These are phyloP conservation scores for Philaethria dido DNA, from an alignment of 2,888 invertebrate species.

Conservation along the genomic window DNA sequence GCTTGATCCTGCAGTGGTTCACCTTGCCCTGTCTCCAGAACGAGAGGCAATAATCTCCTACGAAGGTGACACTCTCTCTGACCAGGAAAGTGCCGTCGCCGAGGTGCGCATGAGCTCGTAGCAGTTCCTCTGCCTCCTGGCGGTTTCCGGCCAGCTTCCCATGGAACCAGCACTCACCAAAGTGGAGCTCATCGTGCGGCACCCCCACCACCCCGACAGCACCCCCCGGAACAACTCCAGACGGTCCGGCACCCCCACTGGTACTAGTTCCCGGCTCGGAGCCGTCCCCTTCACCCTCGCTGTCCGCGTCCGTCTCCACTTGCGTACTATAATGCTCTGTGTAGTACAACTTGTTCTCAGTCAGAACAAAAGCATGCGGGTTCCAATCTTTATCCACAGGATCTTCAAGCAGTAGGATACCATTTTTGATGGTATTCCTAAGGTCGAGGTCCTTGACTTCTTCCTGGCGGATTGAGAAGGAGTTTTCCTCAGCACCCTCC, in stretches of 20 bases:
- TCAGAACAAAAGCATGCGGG: slow-evolving; percentile 96
- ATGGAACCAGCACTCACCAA: slow-evolving; percentile 97
- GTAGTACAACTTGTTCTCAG: slow-evolving; percentile 94
- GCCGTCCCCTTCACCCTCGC: slow-evolving; percentile 84
- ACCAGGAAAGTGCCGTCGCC: slow-evolving; percentile 97
- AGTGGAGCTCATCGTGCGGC: slow-evolving; percentile 94
- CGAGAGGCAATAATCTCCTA: slow-evolving; percentile 97
- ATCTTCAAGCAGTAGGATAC: slow-evolving; percentile 94
- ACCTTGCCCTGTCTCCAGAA: slow-evolving; percentile 96
- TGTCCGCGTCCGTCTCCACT: slow-evolving; percentile 82
- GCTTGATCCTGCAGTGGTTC: slow-evolving; percentile 95
- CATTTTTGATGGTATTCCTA: slow-evolving; percentile 94
- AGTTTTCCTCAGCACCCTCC: slow-evolving; percentile 91
- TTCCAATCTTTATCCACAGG: slow-evolving; percentile 95
- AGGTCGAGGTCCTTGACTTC: slow-evolving; percentile 90
- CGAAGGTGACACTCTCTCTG: slow-evolving; percentile 96
- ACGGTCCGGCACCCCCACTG: slow-evolving; percentile 85
- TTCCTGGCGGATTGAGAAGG: slow-evolving; percentile 82
- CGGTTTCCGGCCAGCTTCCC: slow-evolving; percentile 92
- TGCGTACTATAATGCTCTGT: slow-evolving; percentile 86
- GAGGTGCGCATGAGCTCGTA: slow-evolving; percentile 90
- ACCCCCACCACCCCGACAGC: slow-evolving; percentile 82
- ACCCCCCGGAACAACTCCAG: slow-evolving; percentile 64
- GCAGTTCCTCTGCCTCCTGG: slow-evolving; percentile 90
- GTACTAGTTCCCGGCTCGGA: neutral